Conservation (phyloP, 2,797 vertebrate genomes). For the Pogonophryne albipinna region DNA sequence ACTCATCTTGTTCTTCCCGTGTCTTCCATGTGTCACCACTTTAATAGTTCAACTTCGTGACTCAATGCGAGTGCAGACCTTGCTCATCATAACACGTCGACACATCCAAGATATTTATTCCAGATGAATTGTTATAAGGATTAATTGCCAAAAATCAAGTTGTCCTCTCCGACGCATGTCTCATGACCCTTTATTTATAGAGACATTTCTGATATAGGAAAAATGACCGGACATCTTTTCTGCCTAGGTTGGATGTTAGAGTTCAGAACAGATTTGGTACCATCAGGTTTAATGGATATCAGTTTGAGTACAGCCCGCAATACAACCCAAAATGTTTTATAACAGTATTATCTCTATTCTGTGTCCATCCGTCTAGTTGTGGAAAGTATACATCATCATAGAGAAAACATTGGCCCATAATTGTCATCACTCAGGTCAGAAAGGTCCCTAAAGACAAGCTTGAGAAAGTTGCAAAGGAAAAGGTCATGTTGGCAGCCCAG, state of each 20-base stretch:
- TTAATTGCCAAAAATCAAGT: not conserved
- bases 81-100: conserved; percentile 25
- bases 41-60: conserved; percentile 50
- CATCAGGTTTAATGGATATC: not conserved
- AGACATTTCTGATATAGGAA: not conserved
- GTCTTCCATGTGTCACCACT: conserved; percentile 46
- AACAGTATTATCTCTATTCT: not conserved
- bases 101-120: conserved; percentile 19
- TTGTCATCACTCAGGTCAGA: conserved; percentile 16
- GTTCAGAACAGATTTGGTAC: not conserved
- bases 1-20: conserved; percentile 59
- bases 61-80: conserved; percentile 35
- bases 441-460: conserved; percentile 11
- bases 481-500: conserved; percentile 24
- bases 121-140: not conserved
- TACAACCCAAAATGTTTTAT: not conserved
- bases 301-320: not conserved
- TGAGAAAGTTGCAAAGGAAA: conserved; percentile 26
- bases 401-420: not conserved
- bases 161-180: not conserved
- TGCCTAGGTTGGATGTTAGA: too few species aligned
- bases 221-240: too few species aligned
- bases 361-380: not conserved
- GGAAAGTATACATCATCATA: conserved; percentile 3
- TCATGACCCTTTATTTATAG: not conserved